Evolutionary conservation across 2,797 vertebrate species (phyloP).

Genomic region (Scolopax bukidnonensis): DNA sequence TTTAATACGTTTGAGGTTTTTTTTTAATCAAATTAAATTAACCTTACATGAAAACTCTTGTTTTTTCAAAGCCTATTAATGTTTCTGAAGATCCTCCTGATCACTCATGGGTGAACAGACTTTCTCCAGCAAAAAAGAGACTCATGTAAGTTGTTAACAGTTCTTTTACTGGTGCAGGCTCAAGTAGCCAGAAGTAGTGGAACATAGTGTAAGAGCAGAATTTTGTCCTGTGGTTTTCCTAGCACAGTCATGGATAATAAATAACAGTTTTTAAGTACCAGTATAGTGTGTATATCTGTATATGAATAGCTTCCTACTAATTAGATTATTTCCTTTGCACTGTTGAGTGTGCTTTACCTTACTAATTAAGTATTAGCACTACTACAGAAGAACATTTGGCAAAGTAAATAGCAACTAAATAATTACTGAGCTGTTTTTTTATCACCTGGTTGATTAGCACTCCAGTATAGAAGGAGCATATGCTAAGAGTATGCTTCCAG

Average conservation of each 20-base stretch:
- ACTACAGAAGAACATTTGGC: background rate
- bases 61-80: slow-evolving; percentile 66
- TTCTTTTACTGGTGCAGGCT: background rate
- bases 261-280: background rate
- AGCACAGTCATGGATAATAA: background rate
- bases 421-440: background rate
- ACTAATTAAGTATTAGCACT: background rate
- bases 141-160: slow-evolving; percentile 80
- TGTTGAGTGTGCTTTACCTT: background rate
- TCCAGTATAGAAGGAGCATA: background rate
- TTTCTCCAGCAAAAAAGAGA: slow-evolving; percentile 77
- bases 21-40: background rate
- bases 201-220: background rate
- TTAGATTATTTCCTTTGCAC: background rate
- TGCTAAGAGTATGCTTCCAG: background rate
- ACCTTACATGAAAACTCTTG: background rate
- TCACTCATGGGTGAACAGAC: slow-evolving; percentile 83
- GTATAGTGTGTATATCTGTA: background rate
- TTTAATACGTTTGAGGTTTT: background rate
- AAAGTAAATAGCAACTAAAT: background rate
- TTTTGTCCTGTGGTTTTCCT: background rate
- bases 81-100: slow-evolving; percentile 65
- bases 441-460: background rate
- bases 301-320: background rate
- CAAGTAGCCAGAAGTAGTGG: background rate